Conservation (phyloP, 1,140 invertebrate genomes). For the Cecropterus lyciades region DNA sequence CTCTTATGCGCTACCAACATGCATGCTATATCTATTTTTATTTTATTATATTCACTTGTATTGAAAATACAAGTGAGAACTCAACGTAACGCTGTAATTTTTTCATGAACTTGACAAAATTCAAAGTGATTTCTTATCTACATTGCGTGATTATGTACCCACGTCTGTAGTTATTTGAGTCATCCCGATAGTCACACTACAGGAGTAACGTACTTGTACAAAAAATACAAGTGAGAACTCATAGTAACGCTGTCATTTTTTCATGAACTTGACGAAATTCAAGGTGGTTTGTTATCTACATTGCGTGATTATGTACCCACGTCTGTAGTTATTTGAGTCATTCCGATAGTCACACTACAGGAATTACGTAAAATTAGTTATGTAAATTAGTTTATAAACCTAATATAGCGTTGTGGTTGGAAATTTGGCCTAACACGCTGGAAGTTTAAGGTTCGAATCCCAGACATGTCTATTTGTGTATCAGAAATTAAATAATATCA, state of each 20-base stretch:
- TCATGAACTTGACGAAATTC: constrained; percentile 60
- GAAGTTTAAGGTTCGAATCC: no score
- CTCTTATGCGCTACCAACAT: no score
- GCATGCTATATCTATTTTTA: no score
- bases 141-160: constrained; percentile 27
- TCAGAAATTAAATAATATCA: no score
- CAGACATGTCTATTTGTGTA: no score
- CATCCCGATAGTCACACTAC: constrained; percentile 29
- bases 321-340: constrained; percentile 15
- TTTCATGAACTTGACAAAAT: constrained; percentile 57
- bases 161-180: constrained; percentile 11
- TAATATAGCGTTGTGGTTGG: no score
- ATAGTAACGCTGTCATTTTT: constrained; percentile 26
- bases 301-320: constrained; percentile 26
- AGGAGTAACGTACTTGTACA: no score
- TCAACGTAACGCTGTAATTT: constrained; percentile 21
- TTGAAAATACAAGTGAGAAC: background rate
- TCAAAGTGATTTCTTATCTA: constrained; percentile 52
- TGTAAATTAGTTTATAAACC: no score
- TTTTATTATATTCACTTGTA: background rate
- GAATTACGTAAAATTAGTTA: constrained; percentile 21
- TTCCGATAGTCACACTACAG: constrained; percentile 29
- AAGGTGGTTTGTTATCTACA: constrained; percentile 49
- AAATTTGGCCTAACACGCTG: no score
- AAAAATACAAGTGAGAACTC: background rate